phyloP scores from a whole-genome alignment of 2,113 vertebrate species.

The Forbesichthys papilliferus region DNA sequence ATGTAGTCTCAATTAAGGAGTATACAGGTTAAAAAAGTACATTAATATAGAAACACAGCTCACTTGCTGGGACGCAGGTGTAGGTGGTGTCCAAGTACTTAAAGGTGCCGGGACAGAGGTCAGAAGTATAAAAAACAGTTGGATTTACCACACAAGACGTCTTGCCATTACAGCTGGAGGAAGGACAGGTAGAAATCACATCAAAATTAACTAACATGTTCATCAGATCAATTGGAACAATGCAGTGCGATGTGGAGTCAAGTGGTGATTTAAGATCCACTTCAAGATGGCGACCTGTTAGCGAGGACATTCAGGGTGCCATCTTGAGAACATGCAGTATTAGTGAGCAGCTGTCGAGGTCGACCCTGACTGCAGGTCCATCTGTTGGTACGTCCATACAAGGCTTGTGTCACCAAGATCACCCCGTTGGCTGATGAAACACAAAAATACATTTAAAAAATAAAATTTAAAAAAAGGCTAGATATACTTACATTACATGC shows the following conservation, averaged over 20 bases:
- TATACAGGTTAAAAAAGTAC: too few species aligned
- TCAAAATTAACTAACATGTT: too few species aligned
- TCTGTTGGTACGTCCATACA: constrained; percentile 29
- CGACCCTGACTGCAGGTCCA: constrained; percentile 35
- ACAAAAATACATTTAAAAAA: too few species aligned
- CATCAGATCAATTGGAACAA: neutral
- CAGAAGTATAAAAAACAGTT: neutral
- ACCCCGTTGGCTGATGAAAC: constrained; percentile 11
- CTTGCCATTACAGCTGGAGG: constrained; percentile 52
- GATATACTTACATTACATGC: too few species aligned
- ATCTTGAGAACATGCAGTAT: neutral
- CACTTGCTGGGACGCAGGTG: constrained; percentile 49
- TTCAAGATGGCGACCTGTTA: constrained; percentile 15
- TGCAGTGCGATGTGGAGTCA: too few species aligned
- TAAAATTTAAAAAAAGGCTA: too few species aligned
- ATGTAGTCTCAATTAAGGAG: too few species aligned
- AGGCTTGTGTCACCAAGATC: constrained; percentile 31
- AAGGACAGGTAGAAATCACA: neutral
- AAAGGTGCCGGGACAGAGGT: constrained; percentile 10
- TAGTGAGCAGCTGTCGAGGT: neutral
- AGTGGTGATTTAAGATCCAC: too few species aligned
- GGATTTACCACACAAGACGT: constrained; percentile 32
- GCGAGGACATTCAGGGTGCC: constrained; percentile 4
- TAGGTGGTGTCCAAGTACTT: constrained; percentile 52
- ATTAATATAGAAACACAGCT: constrained; percentile 3